phyloP scores from a whole-genome alignment of 2,888 invertebrate species.

The Xylophagus ater region DNA sequence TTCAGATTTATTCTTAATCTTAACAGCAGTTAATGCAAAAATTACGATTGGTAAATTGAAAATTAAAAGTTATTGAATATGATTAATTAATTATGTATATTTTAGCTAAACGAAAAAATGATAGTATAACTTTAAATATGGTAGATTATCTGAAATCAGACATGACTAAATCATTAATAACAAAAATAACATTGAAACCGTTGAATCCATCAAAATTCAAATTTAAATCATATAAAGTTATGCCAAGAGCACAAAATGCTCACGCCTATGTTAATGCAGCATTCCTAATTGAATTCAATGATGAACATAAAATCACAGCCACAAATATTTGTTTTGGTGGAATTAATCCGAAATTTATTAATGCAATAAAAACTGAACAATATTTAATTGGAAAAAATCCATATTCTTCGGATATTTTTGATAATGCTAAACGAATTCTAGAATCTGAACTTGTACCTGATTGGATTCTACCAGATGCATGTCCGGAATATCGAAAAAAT shows the following conservation, averaged over 20 bases:
- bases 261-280: constrained; percentile 67
- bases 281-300: constrained; percentile 50
- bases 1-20: constrained; percentile 46
- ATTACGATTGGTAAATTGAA: constrained; percentile 26
- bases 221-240: constrained; percentile 50
- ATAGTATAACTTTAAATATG: not conserved
- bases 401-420: constrained; percentile 35
- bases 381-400: constrained; percentile 17
- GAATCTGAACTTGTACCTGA: constrained; percentile 50
- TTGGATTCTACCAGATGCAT: constrained; percentile 49
- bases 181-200: constrained; percentile 24
- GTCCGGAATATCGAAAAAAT: constrained; percentile 50
- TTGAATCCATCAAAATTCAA: constrained; percentile 26
- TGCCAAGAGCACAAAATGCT: constrained; percentile 60
- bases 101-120: constrained; percentile 1
- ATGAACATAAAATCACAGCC: constrained; percentile 34
- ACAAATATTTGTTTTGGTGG: constrained; percentile 53
- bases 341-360: constrained; percentile 36
- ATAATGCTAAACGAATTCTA: constrained; percentile 40
- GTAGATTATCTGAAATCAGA: constrained; percentile 36
- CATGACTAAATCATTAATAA: constrained; percentile 39
- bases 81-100: not conserved
- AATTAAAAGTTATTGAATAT: not conserved
- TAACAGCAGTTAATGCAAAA: constrained; percentile 36
- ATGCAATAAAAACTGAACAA: constrained; percentile 45